Evolutionary conservation across 2,797 vertebrate species (phyloP).

Genomic region (Tapera naevia): DNA sequence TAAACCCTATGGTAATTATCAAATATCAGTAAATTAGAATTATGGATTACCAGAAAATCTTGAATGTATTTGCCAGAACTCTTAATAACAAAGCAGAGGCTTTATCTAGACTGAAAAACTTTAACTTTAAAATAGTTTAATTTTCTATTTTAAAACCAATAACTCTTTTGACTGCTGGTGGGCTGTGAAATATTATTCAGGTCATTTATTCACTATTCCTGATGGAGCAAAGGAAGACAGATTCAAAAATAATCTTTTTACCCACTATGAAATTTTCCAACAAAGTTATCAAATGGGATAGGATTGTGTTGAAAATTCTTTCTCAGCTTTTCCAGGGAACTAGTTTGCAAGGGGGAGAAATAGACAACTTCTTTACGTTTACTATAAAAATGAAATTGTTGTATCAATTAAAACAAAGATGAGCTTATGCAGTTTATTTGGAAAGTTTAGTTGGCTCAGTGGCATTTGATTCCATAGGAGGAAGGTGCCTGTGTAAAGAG

Average conservation of each 20-base stretch:
- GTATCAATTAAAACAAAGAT: neutral
- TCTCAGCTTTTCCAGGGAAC: neutral
- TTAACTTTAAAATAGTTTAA: neutral
- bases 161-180: neutral
- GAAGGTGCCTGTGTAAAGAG: neutral
- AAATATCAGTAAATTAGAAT: neutral
- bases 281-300: neutral
- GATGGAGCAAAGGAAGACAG: neutral
- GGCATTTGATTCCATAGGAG: neutral
- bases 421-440: neutral
- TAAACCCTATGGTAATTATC: neutral
- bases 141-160: neutral
- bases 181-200: neutral
- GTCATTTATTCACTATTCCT: neutral
- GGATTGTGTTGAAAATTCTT: neutral
- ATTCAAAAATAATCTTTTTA: neutral
- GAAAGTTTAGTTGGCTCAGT: neutral
- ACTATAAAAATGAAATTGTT: neutral
- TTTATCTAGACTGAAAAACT: neutral
- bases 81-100: neutral
- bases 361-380: neutral
- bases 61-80: neutral
- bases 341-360: neutral
- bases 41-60: neutral
- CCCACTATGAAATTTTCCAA: neutral